These are phyloP conservation scores for Orchestia grillus DNA, from an alignment of 1,140 invertebrate species.

Conservation along the genomic window DNA sequence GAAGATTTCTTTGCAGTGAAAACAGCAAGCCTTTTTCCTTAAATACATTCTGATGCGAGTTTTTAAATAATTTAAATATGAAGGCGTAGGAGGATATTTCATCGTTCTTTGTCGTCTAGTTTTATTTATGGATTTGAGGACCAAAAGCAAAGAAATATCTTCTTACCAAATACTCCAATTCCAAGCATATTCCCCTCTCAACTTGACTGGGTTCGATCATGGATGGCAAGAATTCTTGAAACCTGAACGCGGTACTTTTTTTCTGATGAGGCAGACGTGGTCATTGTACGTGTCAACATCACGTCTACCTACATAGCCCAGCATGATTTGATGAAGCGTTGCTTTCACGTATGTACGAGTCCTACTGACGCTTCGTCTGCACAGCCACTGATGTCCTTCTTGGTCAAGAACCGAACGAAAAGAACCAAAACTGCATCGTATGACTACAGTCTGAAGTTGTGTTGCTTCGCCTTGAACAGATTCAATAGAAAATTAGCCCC, in stretches of 20 bases:
- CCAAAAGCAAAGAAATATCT: background rate
- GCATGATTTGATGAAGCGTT: too few species aligned
- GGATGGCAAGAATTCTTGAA: background rate
- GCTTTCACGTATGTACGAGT: background rate
- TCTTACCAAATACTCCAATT: background rate
- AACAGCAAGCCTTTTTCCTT: background rate
- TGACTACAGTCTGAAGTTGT: too few species aligned
- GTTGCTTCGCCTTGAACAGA: too few species aligned
- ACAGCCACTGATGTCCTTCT: background rate
- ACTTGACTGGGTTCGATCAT: background rate
- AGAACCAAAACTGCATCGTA: too few species aligned
- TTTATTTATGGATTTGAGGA: background rate
- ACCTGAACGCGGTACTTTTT: background rate
- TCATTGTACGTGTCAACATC: background rate
- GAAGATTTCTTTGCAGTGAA: background rate
- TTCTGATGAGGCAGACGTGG: background rate
- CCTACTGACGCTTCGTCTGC: background rate
- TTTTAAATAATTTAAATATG: background rate
- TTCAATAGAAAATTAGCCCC: too few species aligned
- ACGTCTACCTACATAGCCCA: background rate
- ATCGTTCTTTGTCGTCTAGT: background rate
- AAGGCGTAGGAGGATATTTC: background rate
- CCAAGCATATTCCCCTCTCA: background rate
- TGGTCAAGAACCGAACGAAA: background rate
- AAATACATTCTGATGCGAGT: background rate